Percentiles rank a stretch among this genome's conserved stretches.
These are phyloP conservation scores for Amia ocellicauda DNA, from an alignment of 2,113 vertebrate genomes.

Conservation along the genomic window DNA sequence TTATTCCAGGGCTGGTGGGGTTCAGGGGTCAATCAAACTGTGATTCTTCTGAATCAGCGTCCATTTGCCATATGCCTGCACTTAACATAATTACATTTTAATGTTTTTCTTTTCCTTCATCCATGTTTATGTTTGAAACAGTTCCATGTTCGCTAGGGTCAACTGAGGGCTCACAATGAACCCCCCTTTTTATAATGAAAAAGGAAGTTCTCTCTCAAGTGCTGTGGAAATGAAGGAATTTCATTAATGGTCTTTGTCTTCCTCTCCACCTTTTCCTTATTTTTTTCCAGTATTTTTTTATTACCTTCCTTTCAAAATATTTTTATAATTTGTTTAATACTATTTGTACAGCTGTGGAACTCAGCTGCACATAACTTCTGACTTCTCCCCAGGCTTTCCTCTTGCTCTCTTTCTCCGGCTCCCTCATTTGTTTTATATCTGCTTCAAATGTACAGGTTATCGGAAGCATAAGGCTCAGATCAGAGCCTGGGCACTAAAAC, in stretches of 20 bases:
- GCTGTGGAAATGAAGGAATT: constrained; percentile 45
- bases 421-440: background rate
- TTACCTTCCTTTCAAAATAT: constrained; percentile 66
- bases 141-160: constrained; percentile 41
- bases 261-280: constrained; percentile 31
- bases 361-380: constrained; percentile 46
- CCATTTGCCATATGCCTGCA: constrained; percentile 63
- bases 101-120: constrained; percentile 46
- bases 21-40: constrained; percentile 52
- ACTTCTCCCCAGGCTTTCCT: constrained; percentile 35
- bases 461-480: constrained; percentile 52
- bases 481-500: constrained; percentile 26
- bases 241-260: constrained; percentile 43
- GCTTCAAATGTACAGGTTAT: constrained; percentile 39
- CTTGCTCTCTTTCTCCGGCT: constrained; percentile 45
- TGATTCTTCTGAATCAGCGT: constrained; percentile 42
- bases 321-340: constrained; percentile 57
- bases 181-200: constrained; percentile 34
- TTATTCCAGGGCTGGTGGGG: constrained; percentile 53
- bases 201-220: constrained; percentile 26
- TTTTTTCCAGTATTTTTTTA: constrained; percentile 56
- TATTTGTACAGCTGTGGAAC: constrained; percentile 66
- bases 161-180: constrained; percentile 39
- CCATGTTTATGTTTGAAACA: constrained; percentile 59
- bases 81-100: constrained; percentile 64